Percentiles rank a stretch among this genome's conserved stretches.
Evolutionary conservation across 2,888 invertebrate genomes (phyloP).

Genomic region (Morpho achilles): DNA sequence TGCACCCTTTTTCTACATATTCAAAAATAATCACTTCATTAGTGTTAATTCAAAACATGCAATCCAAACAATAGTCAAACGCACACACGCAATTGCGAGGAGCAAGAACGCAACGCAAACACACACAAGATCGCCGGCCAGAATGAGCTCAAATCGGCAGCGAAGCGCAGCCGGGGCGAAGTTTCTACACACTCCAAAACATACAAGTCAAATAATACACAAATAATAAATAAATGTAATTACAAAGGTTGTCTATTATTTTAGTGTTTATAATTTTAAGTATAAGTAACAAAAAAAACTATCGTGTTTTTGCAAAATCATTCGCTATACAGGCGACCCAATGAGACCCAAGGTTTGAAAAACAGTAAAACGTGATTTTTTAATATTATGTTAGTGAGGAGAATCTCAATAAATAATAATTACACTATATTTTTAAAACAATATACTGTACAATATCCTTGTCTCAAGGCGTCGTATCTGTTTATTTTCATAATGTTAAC

Average conservation of each 20-base stretch:
- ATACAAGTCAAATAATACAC: slow-evolving; percentile 48
- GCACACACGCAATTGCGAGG: slow-evolving; percentile 48
- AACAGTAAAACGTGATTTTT: background rate
- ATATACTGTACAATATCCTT: no score
- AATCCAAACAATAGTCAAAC: slow-evolving; percentile 58
- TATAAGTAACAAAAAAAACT: background rate
- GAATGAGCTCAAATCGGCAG: slow-evolving; percentile 56
- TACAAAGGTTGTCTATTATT: no score
- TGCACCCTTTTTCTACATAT: slow-evolving; percentile 11
- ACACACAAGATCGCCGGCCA: slow-evolving; percentile 77
- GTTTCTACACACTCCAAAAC: slow-evolving; percentile 60
- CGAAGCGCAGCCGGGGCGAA: slow-evolving; percentile 39
- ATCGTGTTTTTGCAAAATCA: background rate
- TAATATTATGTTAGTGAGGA: no score
- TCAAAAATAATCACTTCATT: slow-evolving; percentile 14
- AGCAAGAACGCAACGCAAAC: slow-evolving; percentile 61
- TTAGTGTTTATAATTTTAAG: background rate
- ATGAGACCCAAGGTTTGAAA: background rate
- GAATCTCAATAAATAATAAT: no score
- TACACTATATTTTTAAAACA: no score
- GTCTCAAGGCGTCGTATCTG: no score
- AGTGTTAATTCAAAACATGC: slow-evolving; percentile 42
- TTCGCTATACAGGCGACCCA: slow-evolving; percentile 1
- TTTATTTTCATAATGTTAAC: no score
- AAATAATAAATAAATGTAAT: slow-evolving; percentile 13